phyloP scores from a whole-genome alignment of 2,113 vertebrate species.

The Casuarius casuarius region DNA sequence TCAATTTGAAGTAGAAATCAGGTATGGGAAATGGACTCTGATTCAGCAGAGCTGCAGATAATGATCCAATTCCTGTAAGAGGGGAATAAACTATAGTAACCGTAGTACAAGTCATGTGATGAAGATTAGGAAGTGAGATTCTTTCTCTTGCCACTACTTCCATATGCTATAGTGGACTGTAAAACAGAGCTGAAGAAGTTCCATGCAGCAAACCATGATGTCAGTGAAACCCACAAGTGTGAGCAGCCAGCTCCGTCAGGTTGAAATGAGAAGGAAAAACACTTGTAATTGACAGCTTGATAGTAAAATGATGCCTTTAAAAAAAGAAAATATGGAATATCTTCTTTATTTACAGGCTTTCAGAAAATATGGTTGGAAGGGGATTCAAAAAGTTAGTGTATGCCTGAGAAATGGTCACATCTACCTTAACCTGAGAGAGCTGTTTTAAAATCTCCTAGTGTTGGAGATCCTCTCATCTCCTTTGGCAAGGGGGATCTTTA shows the following conservation, averaged over 20 bases:
- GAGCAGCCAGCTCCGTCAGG: neutral
- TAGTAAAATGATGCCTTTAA: neutral
- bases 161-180: neutral
- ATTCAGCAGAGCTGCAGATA: neutral
- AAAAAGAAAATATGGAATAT: neutral
- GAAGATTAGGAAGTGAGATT: conserved; percentile 29
- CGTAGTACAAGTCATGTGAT: neutral
- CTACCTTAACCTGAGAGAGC: neutral
- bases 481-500: neutral
- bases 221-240: neutral
- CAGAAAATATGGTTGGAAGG: neutral
- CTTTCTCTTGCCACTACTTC: neutral
- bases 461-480: neutral
- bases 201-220: neutral
- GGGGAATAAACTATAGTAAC: conserved; percentile 2
- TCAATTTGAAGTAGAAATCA: neutral
- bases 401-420: neutral
- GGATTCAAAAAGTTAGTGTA: neutral
- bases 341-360: neutral
- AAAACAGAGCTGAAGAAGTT: neutral
- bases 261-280: neutral
- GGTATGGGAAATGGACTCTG: neutral
- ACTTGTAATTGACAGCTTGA: neutral
- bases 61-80: neutral
- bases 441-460: neutral